Percentiles rank a stretch among this genome's conserved stretches.
Evolutionary conservation across 2,888 invertebrate species (phyloP).

Genomic region (Drosophila cracens): DNA sequence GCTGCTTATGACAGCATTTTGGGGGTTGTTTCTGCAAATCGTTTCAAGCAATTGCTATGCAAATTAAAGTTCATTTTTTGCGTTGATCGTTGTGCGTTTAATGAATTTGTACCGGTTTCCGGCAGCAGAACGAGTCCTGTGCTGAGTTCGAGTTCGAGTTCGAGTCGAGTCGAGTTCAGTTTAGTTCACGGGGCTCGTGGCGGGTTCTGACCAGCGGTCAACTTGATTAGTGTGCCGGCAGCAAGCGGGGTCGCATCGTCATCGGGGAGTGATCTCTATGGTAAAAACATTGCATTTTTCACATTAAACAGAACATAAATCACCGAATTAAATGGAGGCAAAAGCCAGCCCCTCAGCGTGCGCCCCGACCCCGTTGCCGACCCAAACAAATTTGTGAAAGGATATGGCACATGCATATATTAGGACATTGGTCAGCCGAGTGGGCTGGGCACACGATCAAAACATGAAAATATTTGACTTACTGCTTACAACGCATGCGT

Average conservation of each 20-base stretch:
- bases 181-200: slow-evolving; percentile 12
- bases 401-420: slow-evolving; percentile 12
- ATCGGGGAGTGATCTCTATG: slow-evolving; percentile 82
- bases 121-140: slow-evolving; percentile 1
- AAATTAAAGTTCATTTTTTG: slow-evolving; percentile 70
- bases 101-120: slow-evolving; percentile 70
- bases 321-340: slow-evolving; percentile 76
- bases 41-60: slow-evolving; percentile 75
- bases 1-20: slow-evolving; percentile 45
- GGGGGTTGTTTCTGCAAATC: slow-evolving; percentile 60
- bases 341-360: slow-evolving; percentile 45
- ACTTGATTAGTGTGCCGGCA: slow-evolving; percentile 77
- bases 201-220: slow-evolving; percentile 80
- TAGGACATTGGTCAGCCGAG: slow-evolving; percentile 52
- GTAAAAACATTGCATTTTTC: slow-evolving; percentile 82
- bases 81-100: slow-evolving; percentile 73
- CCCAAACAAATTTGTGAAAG: slow-evolving; percentile 64
- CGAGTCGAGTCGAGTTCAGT: slow-evolving; percentile 4
- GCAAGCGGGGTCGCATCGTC: slow-evolving; percentile 60
- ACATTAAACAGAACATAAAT: slow-evolving; percentile 84
- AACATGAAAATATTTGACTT: slow-evolving; percentile 83
- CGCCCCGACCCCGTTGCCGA: slow-evolving; percentile 22
- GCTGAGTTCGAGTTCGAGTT: slow-evolving; percentile 12
- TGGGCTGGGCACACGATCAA: slow-evolving; percentile 81
- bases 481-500: slow-evolving; percentile 66